Conservation (phyloP, 1,140 invertebrate genomes). For the Venturia canescens region DNA sequence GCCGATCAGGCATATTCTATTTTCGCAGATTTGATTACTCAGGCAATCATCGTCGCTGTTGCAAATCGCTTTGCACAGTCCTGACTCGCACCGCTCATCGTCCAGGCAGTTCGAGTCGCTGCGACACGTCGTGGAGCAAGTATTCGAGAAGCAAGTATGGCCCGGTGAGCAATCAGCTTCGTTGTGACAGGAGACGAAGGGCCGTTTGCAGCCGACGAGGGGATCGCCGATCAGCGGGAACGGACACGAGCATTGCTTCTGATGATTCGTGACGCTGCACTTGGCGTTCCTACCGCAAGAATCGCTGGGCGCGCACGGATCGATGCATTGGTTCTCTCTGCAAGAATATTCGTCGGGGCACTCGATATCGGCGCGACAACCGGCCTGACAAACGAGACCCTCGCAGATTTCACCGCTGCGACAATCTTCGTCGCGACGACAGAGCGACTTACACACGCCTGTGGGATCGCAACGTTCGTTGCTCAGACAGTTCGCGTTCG, state of each 20-base stretch:
- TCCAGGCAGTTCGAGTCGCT: slow-evolving; percentile 88
- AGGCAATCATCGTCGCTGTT: slow-evolving; percentile 90
- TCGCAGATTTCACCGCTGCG: slow-evolving; percentile 90
- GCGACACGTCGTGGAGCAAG: slow-evolving; percentile 86
- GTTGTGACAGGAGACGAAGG: slow-evolving; percentile 79
- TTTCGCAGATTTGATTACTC: slow-evolving; percentile 89
- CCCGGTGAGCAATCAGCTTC: slow-evolving; percentile 83
- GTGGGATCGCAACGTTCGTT: slow-evolving; percentile 86
- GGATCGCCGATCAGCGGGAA: slow-evolving; percentile 86
- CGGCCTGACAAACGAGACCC: slow-evolving; percentile 84
- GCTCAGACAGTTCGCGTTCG: slow-evolving; percentile 84
- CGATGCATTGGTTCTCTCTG: slow-evolving; percentile 84
- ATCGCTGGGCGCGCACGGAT: slow-evolving; percentile 85
- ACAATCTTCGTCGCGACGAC: slow-evolving; percentile 87
- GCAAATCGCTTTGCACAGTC: slow-evolving; percentile 88
- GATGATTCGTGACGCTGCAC: slow-evolving; percentile 84
- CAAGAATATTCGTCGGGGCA: slow-evolving; percentile 85
- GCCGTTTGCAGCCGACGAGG: slow-evolving; percentile 83
- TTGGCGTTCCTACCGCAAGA: slow-evolving; percentile 90
- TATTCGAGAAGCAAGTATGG: slow-evolving; percentile 84
- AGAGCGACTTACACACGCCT: slow-evolving; percentile 83
- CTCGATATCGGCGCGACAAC: slow-evolving; percentile 88
- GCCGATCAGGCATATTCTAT: slow-evolving; percentile 89
- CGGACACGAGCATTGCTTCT: slow-evolving; percentile 86
- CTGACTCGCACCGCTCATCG: slow-evolving; percentile 89